These are phyloP conservation scores for Campoletis raptor DNA, from an alignment of 2,888 invertebrate genomes.

Conservation along the genomic window DNA sequence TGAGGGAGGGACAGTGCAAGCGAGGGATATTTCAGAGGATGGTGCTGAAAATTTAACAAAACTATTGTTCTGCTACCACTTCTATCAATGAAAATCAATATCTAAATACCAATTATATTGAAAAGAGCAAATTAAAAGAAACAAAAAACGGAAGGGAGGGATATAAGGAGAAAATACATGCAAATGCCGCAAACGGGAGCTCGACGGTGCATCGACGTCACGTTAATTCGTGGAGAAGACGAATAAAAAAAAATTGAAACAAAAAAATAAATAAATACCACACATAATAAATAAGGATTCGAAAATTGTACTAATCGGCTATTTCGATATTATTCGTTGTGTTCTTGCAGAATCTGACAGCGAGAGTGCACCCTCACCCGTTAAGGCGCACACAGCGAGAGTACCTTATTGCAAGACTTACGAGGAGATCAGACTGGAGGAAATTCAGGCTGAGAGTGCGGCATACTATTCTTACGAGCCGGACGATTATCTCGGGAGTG, in stretches of 20 bases:
- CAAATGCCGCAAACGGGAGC: conserved; percentile 61
- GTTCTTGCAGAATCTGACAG: conserved; percentile 93
- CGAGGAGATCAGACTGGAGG: conserved; percentile 89
- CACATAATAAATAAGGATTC: conserved; percentile 13
- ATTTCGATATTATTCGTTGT: conserved; percentile 83
- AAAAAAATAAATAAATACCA: conserved; percentile 35
- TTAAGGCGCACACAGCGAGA: conserved; percentile 85
- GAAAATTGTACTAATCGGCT: conserved; percentile 61
- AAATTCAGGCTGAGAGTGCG: conserved; percentile 90
- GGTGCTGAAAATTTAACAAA: conserved; percentile 41
- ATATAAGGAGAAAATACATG: conserved; percentile 42
- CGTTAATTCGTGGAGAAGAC: conserved; percentile 49
- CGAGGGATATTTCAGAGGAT: conserved; percentile 23
- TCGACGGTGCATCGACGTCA: conserved; percentile 59
- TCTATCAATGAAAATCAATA: conserved; percentile 45
- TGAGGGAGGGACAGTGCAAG: conserved; percentile 20
- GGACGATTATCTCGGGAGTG: conserved; percentile 75
- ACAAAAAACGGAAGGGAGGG: conserved; percentile 50
- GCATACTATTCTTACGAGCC: conserved; percentile 90
- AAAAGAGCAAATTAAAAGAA: conserved; percentile 8
- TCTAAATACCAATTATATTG: conserved; percentile 5
- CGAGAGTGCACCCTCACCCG: conserved; percentile 89
- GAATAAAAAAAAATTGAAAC: conserved; percentile 44
- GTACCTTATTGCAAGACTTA: conserved; percentile 87
- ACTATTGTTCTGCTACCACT: conserved; percentile 45